Percentiles rank a stretch among this genome's conserved stretches.
phyloP scores from a whole-genome alignment of 2,797 vertebrate genomes.

The Danio tinwini region DNA sequence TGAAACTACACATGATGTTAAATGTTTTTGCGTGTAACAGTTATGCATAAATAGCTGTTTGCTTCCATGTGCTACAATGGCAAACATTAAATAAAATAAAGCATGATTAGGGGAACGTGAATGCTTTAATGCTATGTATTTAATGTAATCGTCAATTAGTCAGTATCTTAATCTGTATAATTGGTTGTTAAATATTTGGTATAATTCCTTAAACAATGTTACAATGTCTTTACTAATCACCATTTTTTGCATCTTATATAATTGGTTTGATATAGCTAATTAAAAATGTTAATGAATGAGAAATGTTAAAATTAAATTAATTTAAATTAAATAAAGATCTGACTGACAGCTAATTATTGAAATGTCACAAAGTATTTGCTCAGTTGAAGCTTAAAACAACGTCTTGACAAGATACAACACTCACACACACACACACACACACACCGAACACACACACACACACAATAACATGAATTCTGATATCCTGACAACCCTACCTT shows the following conservation, averaged over 20 bases:
- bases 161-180: background rate
- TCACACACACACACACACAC: conserved; percentile 2
- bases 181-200: background rate
- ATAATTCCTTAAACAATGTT: background rate
- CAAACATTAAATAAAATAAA: background rate
- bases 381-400: background rate
- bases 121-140: too few relatives aligned
- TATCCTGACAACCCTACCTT: conserved; percentile 2
- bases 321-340: background rate
- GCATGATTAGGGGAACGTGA: too few relatives aligned
- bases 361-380: background rate
- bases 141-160: background rate
- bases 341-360: background rate
- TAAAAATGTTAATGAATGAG: too few relatives aligned
- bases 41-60: background rate
- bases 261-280: too few relatives aligned
- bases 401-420: background rate
- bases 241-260: too few relatives aligned
- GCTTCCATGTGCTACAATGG: background rate
- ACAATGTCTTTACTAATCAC: background rate
- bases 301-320: too few relatives aligned
- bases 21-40: background rate
- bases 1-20: background rate
- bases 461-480: background rate
- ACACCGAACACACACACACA: conserved; percentile 10